phyloP scores from a whole-genome alignment of 2,113 vertebrate genomes.

The Ammospiza nelsoni region DNA sequence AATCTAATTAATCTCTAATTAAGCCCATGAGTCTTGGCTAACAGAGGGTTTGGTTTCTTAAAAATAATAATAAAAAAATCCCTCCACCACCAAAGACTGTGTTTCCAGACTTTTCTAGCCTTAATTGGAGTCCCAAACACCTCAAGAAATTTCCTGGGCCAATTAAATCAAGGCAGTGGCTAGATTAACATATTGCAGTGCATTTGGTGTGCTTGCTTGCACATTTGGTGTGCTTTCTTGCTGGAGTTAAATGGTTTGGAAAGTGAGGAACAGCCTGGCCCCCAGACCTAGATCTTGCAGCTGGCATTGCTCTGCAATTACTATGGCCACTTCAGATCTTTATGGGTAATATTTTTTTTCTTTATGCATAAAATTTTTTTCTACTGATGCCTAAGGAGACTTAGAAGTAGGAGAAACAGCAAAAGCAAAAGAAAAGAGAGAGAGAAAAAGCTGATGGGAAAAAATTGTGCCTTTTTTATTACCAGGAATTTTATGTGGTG shows the following conservation, averaged over 20 bases:
- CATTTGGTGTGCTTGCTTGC: constrained; percentile 24
- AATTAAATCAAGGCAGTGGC: constrained; percentile 61
- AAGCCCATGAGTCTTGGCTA: constrained; percentile 63
- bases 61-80: constrained; percentile 28
- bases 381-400: background rate
- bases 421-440: background rate
- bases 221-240: constrained; percentile 6
- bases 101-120: constrained; percentile 41
- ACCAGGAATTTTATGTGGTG: background rate
- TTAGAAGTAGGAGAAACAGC: background rate
- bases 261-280: constrained; percentile 34
- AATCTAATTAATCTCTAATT: constrained; percentile 78
- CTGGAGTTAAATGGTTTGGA: background rate
- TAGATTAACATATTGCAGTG: constrained; percentile 27
- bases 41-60: constrained; percentile 51
- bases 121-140: constrained; percentile 72
- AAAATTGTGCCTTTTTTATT: background rate
- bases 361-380: background rate
- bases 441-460: background rate
- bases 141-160: constrained; percentile 58
- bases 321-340: background rate
- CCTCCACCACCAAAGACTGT: constrained; percentile 11
- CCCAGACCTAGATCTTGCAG: constrained; percentile 10
- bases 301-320: background rate
- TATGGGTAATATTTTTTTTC: background rate